A percentile compares a stretch with the other conserved stretches of the same genome.
phyloP scores from a whole-genome alignment of 2,888 invertebrate genomes.

The Pseudococcus longispinus region DNA sequence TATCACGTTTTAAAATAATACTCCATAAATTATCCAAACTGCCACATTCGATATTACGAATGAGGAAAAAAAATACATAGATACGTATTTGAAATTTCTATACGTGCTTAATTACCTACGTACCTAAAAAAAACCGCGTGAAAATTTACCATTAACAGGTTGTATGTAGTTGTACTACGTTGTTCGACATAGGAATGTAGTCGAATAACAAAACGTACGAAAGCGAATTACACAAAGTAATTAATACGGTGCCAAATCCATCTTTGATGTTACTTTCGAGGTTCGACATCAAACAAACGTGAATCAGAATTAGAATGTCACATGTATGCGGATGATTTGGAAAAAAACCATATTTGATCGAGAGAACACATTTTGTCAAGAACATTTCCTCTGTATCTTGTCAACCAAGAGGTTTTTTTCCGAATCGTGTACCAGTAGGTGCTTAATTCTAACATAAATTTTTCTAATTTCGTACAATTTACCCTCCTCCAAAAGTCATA shows the following conservation, averaged over 20 bases:
- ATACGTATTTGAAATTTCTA: neutral
- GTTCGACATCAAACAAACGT: neutral
- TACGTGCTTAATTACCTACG: neutral
- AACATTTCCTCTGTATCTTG: neutral
- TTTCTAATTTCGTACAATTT: neutral
- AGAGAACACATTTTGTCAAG: neutral
- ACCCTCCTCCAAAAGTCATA: neutral
- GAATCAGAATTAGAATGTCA: neutral
- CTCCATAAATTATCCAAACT: neutral
- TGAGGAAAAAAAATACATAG: neutral
- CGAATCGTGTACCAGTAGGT: neutral
- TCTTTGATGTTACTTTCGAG: neutral
- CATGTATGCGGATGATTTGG: neutral
- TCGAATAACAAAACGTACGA: neutral
- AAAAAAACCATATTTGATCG: neutral
- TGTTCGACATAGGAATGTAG: neutral
- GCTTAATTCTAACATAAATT: neutral
- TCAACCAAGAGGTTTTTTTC: neutral
- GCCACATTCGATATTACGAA: neutral
- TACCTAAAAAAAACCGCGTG: neutral
- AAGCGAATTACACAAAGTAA: neutral
- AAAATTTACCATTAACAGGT: neutral
- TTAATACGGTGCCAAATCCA: conserved; percentile 4
- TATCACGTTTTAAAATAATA: neutral
- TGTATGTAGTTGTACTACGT: neutral